A percentile compares a stretch with the other conserved stretches of the same genome.
These are phyloP conservation scores for Mystacornis crossleyi DNA, from an alignment of 2,113 vertebrate species.

Conservation along the genomic window DNA sequence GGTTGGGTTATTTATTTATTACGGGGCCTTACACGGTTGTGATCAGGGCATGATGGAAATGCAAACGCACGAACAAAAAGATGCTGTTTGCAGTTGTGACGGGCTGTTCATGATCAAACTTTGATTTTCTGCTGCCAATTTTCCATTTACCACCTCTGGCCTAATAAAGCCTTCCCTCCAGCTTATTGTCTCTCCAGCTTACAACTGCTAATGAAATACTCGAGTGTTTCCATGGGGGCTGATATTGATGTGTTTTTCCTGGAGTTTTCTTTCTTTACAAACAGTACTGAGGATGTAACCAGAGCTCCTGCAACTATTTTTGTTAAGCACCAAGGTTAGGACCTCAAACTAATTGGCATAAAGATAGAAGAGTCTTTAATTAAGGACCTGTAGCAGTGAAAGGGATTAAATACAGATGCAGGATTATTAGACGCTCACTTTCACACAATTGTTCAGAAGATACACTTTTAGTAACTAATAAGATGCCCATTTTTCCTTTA, in stretches of 20 bases:
- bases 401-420: neutral
- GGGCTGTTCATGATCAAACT: neutral
- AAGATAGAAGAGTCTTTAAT: neutral
- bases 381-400: neutral
- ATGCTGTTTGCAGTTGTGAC: neutral
- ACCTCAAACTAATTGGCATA: neutral
- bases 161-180: neutral
- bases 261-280: neutral
- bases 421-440: neutral
- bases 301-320: neutral
- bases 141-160: neutral
- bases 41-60: neutral
- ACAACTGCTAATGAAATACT: neutral
- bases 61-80: neutral
- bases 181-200: neutral
- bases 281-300: neutral
- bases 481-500: neutral
- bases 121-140: constrained; percentile 8
- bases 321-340: neutral
- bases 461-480: neutral
- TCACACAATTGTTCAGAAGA: neutral
- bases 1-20: neutral
- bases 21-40: neutral
- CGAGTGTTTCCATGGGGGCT: constrained; percentile 9
- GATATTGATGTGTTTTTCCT: neutral